Evolutionary conservation across 2,888 invertebrate species (phyloP).

Genomic region (Harmothoe impar): DNA sequence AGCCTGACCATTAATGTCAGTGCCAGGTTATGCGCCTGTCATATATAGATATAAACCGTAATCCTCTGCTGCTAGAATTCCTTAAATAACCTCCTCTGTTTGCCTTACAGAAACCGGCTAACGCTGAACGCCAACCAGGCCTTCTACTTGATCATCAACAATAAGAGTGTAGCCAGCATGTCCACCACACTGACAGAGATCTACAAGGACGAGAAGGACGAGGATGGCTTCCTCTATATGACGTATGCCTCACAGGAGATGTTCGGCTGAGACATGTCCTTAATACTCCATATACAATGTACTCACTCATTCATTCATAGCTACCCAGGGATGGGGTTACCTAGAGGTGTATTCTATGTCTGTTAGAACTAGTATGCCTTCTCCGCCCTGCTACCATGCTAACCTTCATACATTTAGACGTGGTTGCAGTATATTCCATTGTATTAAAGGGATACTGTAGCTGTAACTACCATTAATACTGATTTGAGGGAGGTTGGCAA

Average conservation of each 20-base stretch:
- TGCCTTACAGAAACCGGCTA: conserved; percentile 85
- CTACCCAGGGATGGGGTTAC: not conserved
- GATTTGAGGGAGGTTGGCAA: too few relatives aligned
- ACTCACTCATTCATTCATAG: conserved; percentile 4
- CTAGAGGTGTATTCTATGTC: not conserved
- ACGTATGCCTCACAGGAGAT: conserved; percentile 95
- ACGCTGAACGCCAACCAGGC: conserved; percentile 88
- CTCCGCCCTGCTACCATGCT: not conserved
- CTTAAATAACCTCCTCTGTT: too few relatives aligned
- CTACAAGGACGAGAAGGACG: conserved; percentile 89
- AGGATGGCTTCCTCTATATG: conserved; percentile 94
- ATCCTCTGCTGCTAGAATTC: too few relatives aligned
- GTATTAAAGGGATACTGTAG: too few relatives aligned
- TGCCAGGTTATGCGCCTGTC: too few relatives aligned
- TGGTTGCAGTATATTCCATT: too few relatives aligned
- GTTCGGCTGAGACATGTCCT: conserved; percentile 87
- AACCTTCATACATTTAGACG: too few relatives aligned
- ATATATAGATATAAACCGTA: too few relatives aligned
- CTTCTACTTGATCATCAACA: conserved; percentile 92
- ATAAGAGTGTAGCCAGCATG: conserved; percentile 91
- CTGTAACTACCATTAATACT: too few relatives aligned
- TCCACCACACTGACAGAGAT: conserved; percentile 92
- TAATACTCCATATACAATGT: not conserved
- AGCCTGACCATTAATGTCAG: too few relatives aligned
- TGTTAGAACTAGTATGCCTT: not conserved